A percentile compares a stretch with the other conserved stretches of the same genome.
phyloP scores from a whole-genome alignment of 2,113 vertebrate species.

The Nerophis lumbriciformis region DNA sequence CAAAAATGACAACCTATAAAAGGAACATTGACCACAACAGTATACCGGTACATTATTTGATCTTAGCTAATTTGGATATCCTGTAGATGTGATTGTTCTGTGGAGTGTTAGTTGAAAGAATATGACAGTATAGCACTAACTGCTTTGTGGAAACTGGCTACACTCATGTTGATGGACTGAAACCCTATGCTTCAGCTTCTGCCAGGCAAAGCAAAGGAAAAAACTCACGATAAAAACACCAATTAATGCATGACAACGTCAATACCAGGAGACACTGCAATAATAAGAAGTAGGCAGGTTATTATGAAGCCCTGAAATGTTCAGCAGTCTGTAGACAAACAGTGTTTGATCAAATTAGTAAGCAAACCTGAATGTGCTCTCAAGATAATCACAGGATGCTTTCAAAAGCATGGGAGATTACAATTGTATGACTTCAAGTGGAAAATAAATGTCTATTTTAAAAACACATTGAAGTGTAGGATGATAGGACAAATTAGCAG shows the following conservation, averaged over 20 bases:
- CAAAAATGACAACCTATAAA: too few species aligned
- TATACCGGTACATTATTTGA: too few species aligned
- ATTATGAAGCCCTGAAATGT: neutral
- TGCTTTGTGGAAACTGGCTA: too few species aligned
- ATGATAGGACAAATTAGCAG: neutral
- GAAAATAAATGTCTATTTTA: neutral
- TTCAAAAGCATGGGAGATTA: too few species aligned
- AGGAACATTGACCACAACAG: too few species aligned
- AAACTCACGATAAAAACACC: slow-evolving; percentile 26
- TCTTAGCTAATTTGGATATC: too few species aligned
- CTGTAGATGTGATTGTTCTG: too few species aligned
- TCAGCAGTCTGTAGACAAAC: neutral
- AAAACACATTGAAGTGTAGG: neutral
- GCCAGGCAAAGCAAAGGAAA: slow-evolving; percentile 3
- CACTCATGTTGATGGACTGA: neutral
- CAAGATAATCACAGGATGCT: neutral
- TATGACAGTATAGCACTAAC: neutral
- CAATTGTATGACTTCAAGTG: neutral
- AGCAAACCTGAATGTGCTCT: neutral
- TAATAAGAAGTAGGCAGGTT: slow-evolving; percentile 2
- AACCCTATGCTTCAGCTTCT: slow-evolving; percentile 19
- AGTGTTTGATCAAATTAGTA: neutral
- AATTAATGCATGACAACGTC: neutral
- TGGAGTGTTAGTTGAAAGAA: too few species aligned
- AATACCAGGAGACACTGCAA: slow-evolving; percentile 12